A percentile compares a stretch with the other conserved stretches of the same genome.
phyloP scores from a whole-genome alignment of 2,113 vertebrate genomes.

The Chrysochloris asiatica region DNA sequence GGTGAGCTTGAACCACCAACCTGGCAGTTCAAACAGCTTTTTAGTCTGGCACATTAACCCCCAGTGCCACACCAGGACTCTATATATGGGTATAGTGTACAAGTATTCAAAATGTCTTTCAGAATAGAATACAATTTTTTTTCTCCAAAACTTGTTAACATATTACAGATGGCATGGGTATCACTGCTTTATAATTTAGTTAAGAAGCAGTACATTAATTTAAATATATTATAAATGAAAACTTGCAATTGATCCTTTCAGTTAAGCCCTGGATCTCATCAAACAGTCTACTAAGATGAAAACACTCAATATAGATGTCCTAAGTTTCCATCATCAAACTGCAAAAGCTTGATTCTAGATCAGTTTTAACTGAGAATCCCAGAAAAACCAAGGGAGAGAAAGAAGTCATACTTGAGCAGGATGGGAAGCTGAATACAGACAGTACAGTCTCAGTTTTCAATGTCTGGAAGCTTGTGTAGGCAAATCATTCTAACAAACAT shows the following conservation, averaged over 20 bases:
- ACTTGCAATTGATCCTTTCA: background rate
- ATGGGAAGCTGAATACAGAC: background rate
- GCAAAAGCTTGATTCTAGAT: background rate
- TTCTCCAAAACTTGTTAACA: conserved; percentile 1
- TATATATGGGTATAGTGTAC: background rate
- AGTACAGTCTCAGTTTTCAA: background rate
- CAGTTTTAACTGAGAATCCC: background rate
- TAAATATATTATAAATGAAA: conserved; percentile 55
- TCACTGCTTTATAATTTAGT: background rate
- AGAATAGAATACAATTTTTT: conserved; percentile 15
- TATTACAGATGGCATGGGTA: conserved; percentile 1
- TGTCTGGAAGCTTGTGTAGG: background rate
- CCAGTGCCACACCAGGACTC: too few relatives aligned
- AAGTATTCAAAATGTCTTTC: conserved; percentile 6
- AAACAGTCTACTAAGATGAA: conserved; percentile 17
- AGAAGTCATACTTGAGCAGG: background rate
- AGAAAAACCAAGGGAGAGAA: background rate
- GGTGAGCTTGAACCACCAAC: too few relatives aligned
- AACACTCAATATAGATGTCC: background rate
- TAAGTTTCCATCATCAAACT: background rate
- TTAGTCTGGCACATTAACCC: too few relatives aligned
- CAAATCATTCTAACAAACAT: background rate
- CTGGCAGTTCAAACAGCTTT: too few relatives aligned
- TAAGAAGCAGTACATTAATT: conserved; percentile 23
- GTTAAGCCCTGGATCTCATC: background rate